phyloP scores from a whole-genome alignment of 35 echinoderm and acorn worm species.

The Apostichopus japonicus region DNA sequence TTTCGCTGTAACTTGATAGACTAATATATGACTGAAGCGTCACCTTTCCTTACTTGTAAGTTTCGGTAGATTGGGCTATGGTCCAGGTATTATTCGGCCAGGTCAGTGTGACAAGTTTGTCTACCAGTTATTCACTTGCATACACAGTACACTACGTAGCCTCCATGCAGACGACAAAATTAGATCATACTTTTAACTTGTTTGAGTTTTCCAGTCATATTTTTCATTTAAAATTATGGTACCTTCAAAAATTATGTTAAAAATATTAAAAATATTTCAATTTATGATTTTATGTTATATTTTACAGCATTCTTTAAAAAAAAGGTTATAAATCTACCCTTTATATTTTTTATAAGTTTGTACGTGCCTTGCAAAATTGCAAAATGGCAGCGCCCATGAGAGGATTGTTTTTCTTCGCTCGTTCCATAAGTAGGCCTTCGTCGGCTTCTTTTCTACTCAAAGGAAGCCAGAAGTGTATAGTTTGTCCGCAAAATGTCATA shows the following conservation, averaged over 20 bases:
- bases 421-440: slow-evolving; percentile 19
- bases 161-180: neutral
- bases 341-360: neutral
- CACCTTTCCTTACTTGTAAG: too few relatives aligned
- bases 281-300: neutral
- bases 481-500: slow-evolving; percentile 38
- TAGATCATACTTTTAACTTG: neutral
- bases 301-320: neutral
- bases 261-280: too few relatives aligned
- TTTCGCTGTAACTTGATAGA: too few relatives aligned
- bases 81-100: too few relatives aligned
- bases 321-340: neutral
- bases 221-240: too few relatives aligned
- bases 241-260: too few relatives aligned
- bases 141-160: neutral
- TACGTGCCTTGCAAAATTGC: slow-evolving; percentile 25
- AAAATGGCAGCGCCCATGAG: slow-evolving; percentile 92
- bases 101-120: too few relatives aligned
- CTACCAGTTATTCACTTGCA: neutral
- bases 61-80: too few relatives aligned
- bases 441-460: slow-evolving; percentile 38
- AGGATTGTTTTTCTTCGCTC: neutral
- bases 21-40: too few relatives aligned
- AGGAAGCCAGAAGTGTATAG: neutral
- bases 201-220: neutral